Percentiles rank a stretch among this genome's conserved stretches.
Evolutionary conservation across 2,113 vertebrate genomes (phyloP).

Genomic region (Nyctibius bracteatus): DNA sequence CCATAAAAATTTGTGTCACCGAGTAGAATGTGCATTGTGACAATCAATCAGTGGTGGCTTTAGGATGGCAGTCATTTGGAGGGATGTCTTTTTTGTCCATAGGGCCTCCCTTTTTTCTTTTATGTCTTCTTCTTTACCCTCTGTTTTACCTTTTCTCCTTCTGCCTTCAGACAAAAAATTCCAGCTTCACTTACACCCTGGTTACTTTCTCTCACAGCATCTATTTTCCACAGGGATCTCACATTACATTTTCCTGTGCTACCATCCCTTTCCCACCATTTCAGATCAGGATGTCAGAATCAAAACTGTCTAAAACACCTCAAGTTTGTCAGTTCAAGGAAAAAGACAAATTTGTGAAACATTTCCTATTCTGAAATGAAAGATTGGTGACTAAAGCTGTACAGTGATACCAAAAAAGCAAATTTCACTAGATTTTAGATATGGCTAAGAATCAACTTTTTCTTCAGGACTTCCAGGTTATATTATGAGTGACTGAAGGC

Average conservation of each 20-base stretch:
- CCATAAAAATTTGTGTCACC: not conserved
- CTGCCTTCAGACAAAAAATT: not conserved
- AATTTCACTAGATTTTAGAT: not conserved
- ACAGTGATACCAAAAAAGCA: not conserved
- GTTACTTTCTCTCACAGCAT: not conserved
- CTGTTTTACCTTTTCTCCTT: not conserved
- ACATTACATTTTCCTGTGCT: not conserved
- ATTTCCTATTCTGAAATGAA: not conserved
- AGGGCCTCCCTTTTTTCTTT: not conserved
- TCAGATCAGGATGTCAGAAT: not conserved
- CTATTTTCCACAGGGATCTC: not conserved
- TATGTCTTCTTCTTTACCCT: not conserved
- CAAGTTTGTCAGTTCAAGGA: not conserved
- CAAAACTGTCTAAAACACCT: not conserved
- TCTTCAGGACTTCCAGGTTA: not conserved
- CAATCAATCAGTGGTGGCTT: not conserved
- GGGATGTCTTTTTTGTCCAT: not conserved
- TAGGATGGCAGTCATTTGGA: not conserved
- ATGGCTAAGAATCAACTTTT: not conserved
- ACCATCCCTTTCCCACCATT: not conserved
- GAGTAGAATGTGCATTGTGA: not conserved
- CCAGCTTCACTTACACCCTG: not conserved
- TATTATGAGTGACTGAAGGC: not conserved
- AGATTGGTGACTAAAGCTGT: not conserved
- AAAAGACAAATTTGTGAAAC: not conserved